Evolutionary conservation across 2,888 invertebrate genomes (phyloP), one percentile per base, ranked within the genome.

Genomic region (Aspidapion aeneum): DNA sequence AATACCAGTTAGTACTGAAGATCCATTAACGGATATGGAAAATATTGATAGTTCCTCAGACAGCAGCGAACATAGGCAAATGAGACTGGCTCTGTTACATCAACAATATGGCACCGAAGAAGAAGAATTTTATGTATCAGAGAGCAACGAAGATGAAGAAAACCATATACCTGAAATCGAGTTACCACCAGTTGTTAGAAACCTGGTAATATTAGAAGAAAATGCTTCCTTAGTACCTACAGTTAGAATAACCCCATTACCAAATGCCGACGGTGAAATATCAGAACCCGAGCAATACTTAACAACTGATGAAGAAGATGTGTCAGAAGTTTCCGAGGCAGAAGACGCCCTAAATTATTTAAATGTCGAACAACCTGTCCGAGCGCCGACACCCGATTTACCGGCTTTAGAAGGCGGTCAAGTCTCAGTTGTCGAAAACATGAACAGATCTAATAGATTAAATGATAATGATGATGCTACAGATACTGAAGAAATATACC

Each of bases 1-100:
- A 20, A 51, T 71, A 21, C 66, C 66, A n/a, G 51, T 56, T 7
- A 57, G 66, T 35, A 58, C 57, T 18, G 80, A 73, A 56, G 75
- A 81, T 55, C 78, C 76, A 1, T 19, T 80, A 1, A 84, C 84
- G 2, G 83, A 84, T 70, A 73, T 80, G 17, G 84, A 84, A 72
- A 79, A 80, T 66, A 72, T 83, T n/a, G 79, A 81, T 35, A 68
- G 66, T 60, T 77, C 78, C 21, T 72, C 75, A 16, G 73, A 72
- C 16, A 1, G 9, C 52, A 7, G 65, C 12, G 56, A 20, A 35
- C 71, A 70, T 22, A 75, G 74, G 57, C 68, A 72, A 50, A 77
- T 79, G 22, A 78, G 78, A 3, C 69, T 77, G 1, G 73, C 77
- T 21, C 66, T 77, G 12, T 69, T 78, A 58, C 78, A 79, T 2